Base-by-base conservation (phyloP, 2,888 invertebrate species). In the Harpalus rufipes region DNA sequence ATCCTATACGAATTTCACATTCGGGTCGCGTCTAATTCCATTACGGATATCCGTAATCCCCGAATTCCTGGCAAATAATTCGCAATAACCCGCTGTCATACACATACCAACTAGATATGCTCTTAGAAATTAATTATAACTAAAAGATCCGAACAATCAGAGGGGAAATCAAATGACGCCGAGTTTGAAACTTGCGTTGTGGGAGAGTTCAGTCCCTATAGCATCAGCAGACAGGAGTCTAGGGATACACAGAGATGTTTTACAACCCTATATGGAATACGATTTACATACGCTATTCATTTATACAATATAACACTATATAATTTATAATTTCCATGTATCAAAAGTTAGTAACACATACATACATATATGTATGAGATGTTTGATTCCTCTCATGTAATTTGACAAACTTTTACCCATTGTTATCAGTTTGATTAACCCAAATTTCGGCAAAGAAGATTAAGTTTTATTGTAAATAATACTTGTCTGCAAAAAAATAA, bases 1-100 rank as follows among this genome's bases (percentile, higher is more conserved):
- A 68, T 39, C 32, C 68, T n/a, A 12, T 32, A 68, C 68, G 68
- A 68, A 68, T 68, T 68, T 68, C 68, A 68, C 68, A 68, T 68
- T 68, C 68, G 68, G 68, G 72, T 74, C 44, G 21, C 56, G 58
- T 78, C 32, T 78, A 81, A 81, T 68, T 81, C 51, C 68, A 68
- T 81, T 51, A 56, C 81, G 68, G 81, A 81, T 81, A 81, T 81
- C 81, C 81, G 81, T 65, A 81, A 81, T 81, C 65, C 68, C 63
- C 14, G 65, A 81, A 81, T 81, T 81, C 68, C 81, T 56, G 56
- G 51, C 63, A 68, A 68, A 65, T 68, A 68, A 81, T 81, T 81
- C 58, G 78, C 39, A 78, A 78, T 78, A 78, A 78, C 78, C 78
- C 58, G 56, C 58, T 78, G 78, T 78, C 78, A 78, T 58, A 78